Base-by-base conservation (phyloP, 2,113 vertebrate genomes). In the Tamias sibiricus region DNA sequence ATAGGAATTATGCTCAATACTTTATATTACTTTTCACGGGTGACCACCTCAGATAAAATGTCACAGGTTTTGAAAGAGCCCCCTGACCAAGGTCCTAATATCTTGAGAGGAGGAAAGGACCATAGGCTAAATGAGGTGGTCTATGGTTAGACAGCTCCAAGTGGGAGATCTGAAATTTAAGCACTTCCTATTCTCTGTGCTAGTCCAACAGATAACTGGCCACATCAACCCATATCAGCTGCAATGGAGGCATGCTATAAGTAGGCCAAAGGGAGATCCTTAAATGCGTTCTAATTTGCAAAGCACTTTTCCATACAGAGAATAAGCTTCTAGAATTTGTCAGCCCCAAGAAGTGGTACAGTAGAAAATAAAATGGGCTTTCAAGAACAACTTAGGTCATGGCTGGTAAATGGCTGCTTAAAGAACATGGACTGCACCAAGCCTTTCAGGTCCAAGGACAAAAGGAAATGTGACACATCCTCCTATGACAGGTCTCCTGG, bases 261-360 rank as follows among this genome's bases (percentile, higher is more conserved):
- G 37, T 28, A 87, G 44, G 32, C 40, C 81, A 19, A 81, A 71
- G 17, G 37, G 17, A 37, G 59, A 44, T 42, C 4, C 13, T 86
- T 77, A 64, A 57, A 57, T 57, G 17, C 37, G 72, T 94, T 76
- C 62, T 87, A 90, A 90, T 49, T 96, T 84, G 52, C 74, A 95
- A 93, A 81, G 32, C n/a, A 91, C 47, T 37, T 94, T 40, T 42
- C 68, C 86, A 86, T 42, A 90, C 3, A 88, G 44, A 66, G 6
- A 86, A n/a, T 42, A 92, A 83, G 44, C 44, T 59, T 81, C 44
- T 47, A 95, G 49, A 92, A 87, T 72, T 47, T 17, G 90, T 68
- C 72, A 92, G 57, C 62, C 42, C 24, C 40, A 76, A 72, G 42
- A 91, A 16, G 52, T 62, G 24, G 20, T 54, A 47, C 16, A 14